These are phyloP conservation scores for Carabus problematicus DNA, from an alignment of 2,888 invertebrate species.

Conservation along the genomic window DNA sequence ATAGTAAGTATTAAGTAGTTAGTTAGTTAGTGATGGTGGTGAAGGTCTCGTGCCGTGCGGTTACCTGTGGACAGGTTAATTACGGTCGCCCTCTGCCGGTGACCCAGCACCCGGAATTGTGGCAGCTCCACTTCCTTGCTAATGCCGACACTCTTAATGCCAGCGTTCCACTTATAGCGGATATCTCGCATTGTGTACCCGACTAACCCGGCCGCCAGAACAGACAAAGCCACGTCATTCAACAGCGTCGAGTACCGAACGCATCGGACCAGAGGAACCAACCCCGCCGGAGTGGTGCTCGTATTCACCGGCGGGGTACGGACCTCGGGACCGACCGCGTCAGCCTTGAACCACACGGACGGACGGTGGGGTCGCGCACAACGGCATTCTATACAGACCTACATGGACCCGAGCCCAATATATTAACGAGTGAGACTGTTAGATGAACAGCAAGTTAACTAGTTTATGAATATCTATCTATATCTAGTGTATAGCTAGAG, in stretches of 20 bases:
- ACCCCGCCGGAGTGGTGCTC: slow-evolving; percentile 27
- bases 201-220: slow-evolving; percentile 70
- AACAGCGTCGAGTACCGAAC: slow-evolving; percentile 49
- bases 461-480: not conserved
- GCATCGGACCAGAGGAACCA: slow-evolving; percentile 27
- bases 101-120: slow-evolving; percentile 96
- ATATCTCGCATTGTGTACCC: slow-evolving; percentile 98
- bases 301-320: slow-evolving; percentile 45
- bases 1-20: slow-evolving; percentile 57
- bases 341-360: slow-evolving; percentile 4
- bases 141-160: slow-evolving; percentile 92
- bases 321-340: slow-evolving; percentile 35
- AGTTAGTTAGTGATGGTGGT: too few relatives aligned
- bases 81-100: slow-evolving; percentile 93
- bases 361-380: not conserved
- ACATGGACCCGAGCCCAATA: slow-evolving; percentile 2
- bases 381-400: not conserved
- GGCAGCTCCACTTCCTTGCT: slow-evolving; percentile 95
- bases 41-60: slow-evolving; percentile 55
- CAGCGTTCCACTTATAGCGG: slow-evolving; percentile 95
- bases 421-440: not conserved
- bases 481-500: slow-evolving; percentile 30
- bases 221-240: slow-evolving; percentile 60
- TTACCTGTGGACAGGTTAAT: slow-evolving; percentile 96
- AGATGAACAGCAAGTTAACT: not conserved